A percentile compares a stretch with the other conserved stretches of the same genome.
phyloP scores from a whole-genome alignment of 1,140 invertebrate genomes.

The Tetramorium parvispinum region DNA sequence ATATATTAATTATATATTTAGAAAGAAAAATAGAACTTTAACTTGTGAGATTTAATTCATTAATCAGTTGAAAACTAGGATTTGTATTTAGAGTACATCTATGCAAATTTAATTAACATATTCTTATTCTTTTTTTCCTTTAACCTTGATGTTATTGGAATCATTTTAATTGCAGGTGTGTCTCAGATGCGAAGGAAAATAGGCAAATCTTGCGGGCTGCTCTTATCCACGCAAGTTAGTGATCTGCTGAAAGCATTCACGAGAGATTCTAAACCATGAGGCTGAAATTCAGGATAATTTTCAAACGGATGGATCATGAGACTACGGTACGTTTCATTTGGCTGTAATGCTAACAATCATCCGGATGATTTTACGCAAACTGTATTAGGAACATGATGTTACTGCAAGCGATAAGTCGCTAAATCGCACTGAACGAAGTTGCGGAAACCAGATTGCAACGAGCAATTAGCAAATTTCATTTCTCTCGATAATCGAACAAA shows the following conservation, averaged over 20 bases:
- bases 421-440: conserved; percentile 40
- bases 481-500: conserved; percentile 39
- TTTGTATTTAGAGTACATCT: neutral
- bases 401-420: conserved; percentile 63
- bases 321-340: conserved; percentile 33
- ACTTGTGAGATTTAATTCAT: neutral
- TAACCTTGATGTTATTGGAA: conserved; percentile 1
- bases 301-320: conserved; percentile 29
- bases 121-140: neutral
- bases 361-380: conserved; percentile 54
- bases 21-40: neutral
- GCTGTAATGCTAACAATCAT: conserved; percentile 67
- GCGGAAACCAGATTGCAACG: conserved; percentile 17
- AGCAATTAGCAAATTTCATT: neutral
- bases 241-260: conserved; percentile 62
- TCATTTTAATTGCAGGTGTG: conserved; percentile 33
- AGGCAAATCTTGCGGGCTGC: neutral
- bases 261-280: conserved; percentile 51
- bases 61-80: neutral
- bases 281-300: conserved; percentile 61
- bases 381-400: conserved; percentile 72
- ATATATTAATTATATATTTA: neutral
- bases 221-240: conserved; percentile 17
- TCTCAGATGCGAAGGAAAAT: neutral
- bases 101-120: neutral